Conservation (phyloP, 2,888 invertebrate species). For the Torymus texanus region DNA sequence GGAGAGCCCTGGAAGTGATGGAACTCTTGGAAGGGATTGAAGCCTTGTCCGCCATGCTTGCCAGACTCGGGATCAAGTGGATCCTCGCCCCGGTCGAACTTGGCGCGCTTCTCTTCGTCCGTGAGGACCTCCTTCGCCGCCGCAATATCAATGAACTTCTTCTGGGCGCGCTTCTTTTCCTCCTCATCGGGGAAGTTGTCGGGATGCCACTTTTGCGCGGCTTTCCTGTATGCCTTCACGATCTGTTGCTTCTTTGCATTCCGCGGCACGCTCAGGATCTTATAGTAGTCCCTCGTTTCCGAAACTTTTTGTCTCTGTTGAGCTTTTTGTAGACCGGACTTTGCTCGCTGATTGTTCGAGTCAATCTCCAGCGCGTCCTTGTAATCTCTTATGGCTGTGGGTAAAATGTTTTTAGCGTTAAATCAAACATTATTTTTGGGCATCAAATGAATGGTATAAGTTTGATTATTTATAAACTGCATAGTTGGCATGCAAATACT, state of each 20-base stretch:
- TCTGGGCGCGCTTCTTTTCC: slow-evolving; percentile 95
- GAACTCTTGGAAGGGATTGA: slow-evolving; percentile 85
- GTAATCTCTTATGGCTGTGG: slow-evolving; percentile 88
- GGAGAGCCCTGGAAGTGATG: slow-evolving; percentile 82
- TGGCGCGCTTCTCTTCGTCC: slow-evolving; percentile 92
- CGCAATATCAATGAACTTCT: slow-evolving; percentile 98
- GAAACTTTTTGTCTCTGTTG: slow-evolving; percentile 95
- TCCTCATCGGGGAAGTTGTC: slow-evolving; percentile 91
- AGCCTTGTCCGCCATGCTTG: slow-evolving; percentile 79
- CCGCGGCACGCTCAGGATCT: slow-evolving; percentile 94
- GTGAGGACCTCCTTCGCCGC: slow-evolving; percentile 98
- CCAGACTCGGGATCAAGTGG: slow-evolving; percentile 96
- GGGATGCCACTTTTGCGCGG: slow-evolving; percentile 99
- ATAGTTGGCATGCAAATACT: no score
- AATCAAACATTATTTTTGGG: no score
- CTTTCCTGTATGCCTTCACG: slow-evolving; percentile 95
- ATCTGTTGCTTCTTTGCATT: slow-evolving; percentile 95
- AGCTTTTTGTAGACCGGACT: slow-evolving; percentile 91
- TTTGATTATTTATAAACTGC: no score
- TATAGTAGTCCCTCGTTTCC: slow-evolving; percentile 96
- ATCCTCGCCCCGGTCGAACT: slow-evolving; percentile 96
- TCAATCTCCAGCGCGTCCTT: slow-evolving; percentile 91
- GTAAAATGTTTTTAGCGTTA: slow-evolving; percentile 52
- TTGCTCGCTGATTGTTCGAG: slow-evolving; percentile 85
- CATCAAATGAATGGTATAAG: no score